Percentiles rank a stretch among this genome's conserved stretches.
Evolutionary conservation across 1,140 invertebrate genomes (phyloP).

Genomic region (Neelides sp.): DNA sequence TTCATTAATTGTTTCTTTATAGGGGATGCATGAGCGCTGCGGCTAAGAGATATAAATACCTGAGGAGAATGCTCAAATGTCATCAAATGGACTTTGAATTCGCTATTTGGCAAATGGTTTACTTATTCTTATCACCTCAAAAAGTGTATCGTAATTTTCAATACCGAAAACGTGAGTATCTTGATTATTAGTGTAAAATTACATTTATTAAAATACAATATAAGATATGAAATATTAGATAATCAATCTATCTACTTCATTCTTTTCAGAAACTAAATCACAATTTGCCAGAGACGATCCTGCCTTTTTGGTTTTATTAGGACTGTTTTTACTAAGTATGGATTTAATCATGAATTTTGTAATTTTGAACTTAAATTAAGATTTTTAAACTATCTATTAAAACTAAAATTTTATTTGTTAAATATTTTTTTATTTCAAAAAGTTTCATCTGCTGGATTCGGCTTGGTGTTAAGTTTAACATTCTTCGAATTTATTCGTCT

Average conservation of each 20-base stretch:
- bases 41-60: slow-evolving; percentile 83
- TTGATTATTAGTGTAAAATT: slow-evolving; percentile 1
- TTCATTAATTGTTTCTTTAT: slow-evolving; percentile 35
- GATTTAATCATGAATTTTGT: slow-evolving; percentile 29
- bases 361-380: not conserved
- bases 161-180: slow-evolving; percentile 85
- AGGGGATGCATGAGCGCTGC: slow-evolving; percentile 66
- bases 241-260: slow-evolving; percentile 28
- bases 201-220: not conserved
- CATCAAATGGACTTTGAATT: slow-evolving; percentile 99
- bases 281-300: slow-evolving; percentile 99
- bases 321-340: slow-evolving; percentile 72
- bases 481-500: slow-evolving; percentile 71
- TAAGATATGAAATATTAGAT: not conserved
- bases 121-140: slow-evolving; percentile 85
- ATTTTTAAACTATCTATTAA: not conserved
- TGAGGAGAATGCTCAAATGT: slow-evolving; percentile 79
- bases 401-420: slow-evolving; percentile 10
- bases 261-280: slow-evolving; percentile 80
- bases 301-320: slow-evolving; percentile 87
- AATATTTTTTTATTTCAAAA: slow-evolving; percentile 31
- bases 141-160: slow-evolving; percentile 98
- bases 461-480: slow-evolving; percentile 60
- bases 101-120: slow-evolving; percentile 97
- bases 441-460: slow-evolving; percentile 84